A percentile compares a stretch with the other conserved stretches of the same genome.
phyloP scores from a whole-genome alignment of 2,797 vertebrate species.

The Petrocephalus schoutedeni region DNA sequence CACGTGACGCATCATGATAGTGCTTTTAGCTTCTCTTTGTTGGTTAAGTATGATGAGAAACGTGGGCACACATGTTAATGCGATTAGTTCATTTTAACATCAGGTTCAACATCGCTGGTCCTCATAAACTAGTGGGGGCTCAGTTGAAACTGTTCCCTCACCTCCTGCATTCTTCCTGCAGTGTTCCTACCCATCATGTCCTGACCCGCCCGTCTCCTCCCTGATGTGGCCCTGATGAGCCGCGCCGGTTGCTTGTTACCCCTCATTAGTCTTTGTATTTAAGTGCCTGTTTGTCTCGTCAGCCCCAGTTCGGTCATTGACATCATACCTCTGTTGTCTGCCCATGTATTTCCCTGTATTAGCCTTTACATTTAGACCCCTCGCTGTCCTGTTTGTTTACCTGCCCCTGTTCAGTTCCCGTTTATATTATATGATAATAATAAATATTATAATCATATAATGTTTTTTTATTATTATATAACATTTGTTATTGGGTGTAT shows the following conservation, averaged over 20 bases:
- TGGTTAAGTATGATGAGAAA: background rate
- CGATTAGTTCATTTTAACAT: background rate
- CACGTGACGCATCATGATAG: background rate
- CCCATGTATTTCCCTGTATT: too few species aligned
- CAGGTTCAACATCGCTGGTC: background rate
- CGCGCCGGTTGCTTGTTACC: too few species aligned
- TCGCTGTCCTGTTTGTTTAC: too few species aligned
- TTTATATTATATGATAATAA: background rate
- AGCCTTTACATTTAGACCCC: too few species aligned
- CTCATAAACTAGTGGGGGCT: background rate
- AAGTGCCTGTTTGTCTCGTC: too few species aligned
- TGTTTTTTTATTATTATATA: too few species aligned
- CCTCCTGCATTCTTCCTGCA: background rate
- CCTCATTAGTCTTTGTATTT: too few species aligned
- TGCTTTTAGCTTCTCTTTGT: background rate
- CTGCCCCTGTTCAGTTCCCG: too few species aligned
- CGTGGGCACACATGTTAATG: background rate
- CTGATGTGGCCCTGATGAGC: too few species aligned
- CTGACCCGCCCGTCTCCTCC: too few species aligned
- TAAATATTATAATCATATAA: background rate
- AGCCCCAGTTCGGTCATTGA: too few species aligned
- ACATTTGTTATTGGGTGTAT: background rate
- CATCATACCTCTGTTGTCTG: too few species aligned
- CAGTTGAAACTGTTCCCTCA: background rate
- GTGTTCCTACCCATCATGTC: background rate